Base-by-base conservation (phyloP, 1,140 invertebrate genomes). In the Sitodiplosis mosellana region DNA sequence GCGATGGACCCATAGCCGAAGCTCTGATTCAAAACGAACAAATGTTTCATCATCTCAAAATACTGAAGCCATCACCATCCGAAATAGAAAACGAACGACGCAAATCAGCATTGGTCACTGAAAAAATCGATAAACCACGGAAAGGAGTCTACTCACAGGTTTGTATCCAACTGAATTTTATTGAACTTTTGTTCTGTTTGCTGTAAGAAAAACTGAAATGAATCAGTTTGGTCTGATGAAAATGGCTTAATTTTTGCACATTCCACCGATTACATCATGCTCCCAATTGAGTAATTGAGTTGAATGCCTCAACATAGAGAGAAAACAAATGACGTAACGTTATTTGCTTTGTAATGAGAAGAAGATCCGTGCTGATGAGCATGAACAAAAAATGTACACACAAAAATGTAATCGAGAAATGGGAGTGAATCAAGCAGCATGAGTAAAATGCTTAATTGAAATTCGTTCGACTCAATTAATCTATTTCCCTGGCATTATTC, bases 91-190 rank as follows among this genome's bases (percentile, higher is more conserved):
- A 12, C 17, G 1, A 38, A 41, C 14, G 27, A 49, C 11, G 40
- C n/a, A 41, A 42, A 41, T 36, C 34, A 14, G 2, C 12, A 45
- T 5, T 33, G 11, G 22, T 5, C 27, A 22, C 21, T 42, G 33
- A 41, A 36, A 2, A 34, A 47, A 37, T n/a, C 40, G 37, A 50
- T 12, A 47, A 43, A 47, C 2, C 18, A n/a, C 38, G 33, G 22
- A 40, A 44, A 7, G 12, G 48, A 18, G 41, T 50, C 17, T 50
- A 47, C 38, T 50, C 49, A 27, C 46, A 48, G 49, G 49, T 50
- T 27, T 27, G 27, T 27, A 5, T 27, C 27, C 10, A 27, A 27
- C 27, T 3, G 3, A 27, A 27, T 27, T n/a, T n/a, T n/a, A n/a
- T n/a, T n/a, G n/a, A n/a, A n/a, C n/a, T n/a, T n/a, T n/a, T n/a